These are phyloP conservation scores for Agrotis ipsilon DNA, from an alignment of 2,888 invertebrate genomes.

Conservation along the genomic window DNA sequence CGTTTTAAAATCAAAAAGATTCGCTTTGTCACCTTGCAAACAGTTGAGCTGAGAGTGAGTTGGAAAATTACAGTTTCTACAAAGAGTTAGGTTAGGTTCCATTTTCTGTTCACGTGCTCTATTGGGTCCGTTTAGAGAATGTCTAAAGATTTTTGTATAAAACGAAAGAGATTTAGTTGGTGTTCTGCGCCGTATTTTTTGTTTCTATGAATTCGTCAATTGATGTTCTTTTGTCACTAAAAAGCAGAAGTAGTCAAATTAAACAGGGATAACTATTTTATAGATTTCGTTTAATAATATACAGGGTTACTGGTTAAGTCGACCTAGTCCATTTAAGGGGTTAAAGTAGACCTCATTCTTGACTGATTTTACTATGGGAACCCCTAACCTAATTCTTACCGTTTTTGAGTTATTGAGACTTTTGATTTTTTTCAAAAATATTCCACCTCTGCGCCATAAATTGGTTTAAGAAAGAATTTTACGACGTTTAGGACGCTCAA, in stretches of 20 bases:
- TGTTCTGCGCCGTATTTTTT: neutral
- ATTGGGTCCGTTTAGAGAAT: neutral
- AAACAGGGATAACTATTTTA: no score
- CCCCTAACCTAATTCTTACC: no score
- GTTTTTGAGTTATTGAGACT: no score
- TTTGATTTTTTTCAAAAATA: no score
- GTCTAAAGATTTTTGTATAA: neutral
- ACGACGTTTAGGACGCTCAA: no score
- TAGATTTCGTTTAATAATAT: no score
- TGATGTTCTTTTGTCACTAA: neutral
- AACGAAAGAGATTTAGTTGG: neutral
- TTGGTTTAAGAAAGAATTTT: no score
- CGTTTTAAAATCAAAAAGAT: conserved; percentile 39
- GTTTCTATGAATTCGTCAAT: neutral
- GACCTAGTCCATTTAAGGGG: no score
- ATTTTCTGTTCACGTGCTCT: neutral
- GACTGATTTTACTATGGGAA: no score
- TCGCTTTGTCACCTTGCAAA: conserved; percentile 37
- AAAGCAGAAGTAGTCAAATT: neutral
- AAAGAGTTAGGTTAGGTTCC: neutral
- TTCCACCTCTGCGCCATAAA: no score
- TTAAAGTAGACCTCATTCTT: no score
- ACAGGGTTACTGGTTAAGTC: no score
- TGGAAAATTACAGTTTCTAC: conserved; percentile 19
- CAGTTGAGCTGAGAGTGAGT: conserved; percentile 23